Evolutionary conservation across 2,113 vertebrate genomes (phyloP).

Genomic region (Astatotilapia flaviijosephi): DNA sequence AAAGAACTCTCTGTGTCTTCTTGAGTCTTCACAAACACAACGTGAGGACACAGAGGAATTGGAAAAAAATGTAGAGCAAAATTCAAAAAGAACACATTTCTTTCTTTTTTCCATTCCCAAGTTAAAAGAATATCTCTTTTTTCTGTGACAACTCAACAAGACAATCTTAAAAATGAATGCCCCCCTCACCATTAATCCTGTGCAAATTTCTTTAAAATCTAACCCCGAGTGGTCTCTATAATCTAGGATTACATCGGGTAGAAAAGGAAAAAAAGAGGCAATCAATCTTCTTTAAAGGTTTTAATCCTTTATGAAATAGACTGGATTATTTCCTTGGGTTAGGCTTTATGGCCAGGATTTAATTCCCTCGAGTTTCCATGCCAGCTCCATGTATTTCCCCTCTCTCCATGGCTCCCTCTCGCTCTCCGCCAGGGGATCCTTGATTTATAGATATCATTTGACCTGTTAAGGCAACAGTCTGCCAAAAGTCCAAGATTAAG

Average conservation of each 20-base stretch:
- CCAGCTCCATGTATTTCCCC: slow-evolving; percentile 19
- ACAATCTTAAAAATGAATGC: slow-evolving; percentile 40
- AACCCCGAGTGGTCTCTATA: slow-evolving; percentile 62
- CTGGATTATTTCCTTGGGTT: slow-evolving; percentile 73
- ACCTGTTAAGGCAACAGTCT: slow-evolving; percentile 80
- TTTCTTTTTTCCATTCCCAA: not conserved
- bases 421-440: slow-evolving; percentile 52
- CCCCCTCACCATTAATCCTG: slow-evolving; percentile 39
- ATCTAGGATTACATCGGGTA: slow-evolving; percentile 71
- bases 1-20: not conserved
- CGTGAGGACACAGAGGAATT: not conserved
- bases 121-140: not conserved
- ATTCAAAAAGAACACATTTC: not conserved
- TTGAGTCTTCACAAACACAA: not conserved
- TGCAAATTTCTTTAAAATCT: slow-evolving; percentile 65
- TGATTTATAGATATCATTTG: slow-evolving; percentile 82
- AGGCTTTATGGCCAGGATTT: slow-evolving; percentile 66
- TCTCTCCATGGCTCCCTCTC: slow-evolving; percentile 31
- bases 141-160: slow-evolving; percentile 22
- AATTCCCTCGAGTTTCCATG: slow-evolving; percentile 62
- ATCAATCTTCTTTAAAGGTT: slow-evolving; percentile 75
- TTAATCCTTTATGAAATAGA: slow-evolving; percentile 78
- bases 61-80: not conserved
- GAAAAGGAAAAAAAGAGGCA: slow-evolving; percentile 64
- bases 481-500: slow-evolving; percentile 80